phyloP scores from a whole-genome alignment of 1,140 invertebrate genomes.

The Teleopsis dalmanni region DNA sequence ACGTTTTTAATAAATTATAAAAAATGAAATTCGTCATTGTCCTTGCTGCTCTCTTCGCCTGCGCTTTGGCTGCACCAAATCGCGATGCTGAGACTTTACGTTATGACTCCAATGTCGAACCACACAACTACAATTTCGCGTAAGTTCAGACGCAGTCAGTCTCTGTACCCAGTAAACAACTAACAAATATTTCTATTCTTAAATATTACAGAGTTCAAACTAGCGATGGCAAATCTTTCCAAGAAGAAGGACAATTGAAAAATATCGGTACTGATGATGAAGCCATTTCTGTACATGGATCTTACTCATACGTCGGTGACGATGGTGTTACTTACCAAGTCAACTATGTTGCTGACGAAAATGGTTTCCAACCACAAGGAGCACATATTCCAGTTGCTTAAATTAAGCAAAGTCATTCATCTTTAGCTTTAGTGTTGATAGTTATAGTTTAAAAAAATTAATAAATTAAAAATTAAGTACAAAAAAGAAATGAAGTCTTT shows the following conservation, averaged over 20 bases:
- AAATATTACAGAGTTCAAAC: slow-evolving; percentile 52
- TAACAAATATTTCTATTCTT: neutral
- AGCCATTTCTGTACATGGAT: slow-evolving; percentile 50
- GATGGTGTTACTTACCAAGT: slow-evolving; percentile 47
- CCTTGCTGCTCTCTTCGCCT: slow-evolving; percentile 12
- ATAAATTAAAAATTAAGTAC: neutral
- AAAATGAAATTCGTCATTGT: slow-evolving; percentile 20
- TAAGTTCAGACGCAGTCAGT: no score
- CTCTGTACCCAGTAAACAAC: no score
- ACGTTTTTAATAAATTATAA: no score
- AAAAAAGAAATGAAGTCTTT: no score
- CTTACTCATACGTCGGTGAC: slow-evolving; percentile 52
- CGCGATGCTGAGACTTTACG: slow-evolving; percentile 8
- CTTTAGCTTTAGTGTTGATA: no score
- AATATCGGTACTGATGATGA: slow-evolving; percentile 53
- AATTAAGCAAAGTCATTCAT: no score
- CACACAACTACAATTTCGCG: slow-evolving; percentile 40
- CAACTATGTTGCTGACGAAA: slow-evolving; percentile 74
- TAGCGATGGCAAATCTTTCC: slow-evolving; percentile 54
- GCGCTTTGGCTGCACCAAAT: slow-evolving; percentile 12
- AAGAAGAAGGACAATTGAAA: slow-evolving; percentile 48
- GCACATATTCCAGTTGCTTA: slow-evolving; percentile 67
- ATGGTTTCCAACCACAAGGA: slow-evolving; percentile 70
- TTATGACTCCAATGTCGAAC: slow-evolving; percentile 34
- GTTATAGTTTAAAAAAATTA: neutral